Evolutionary conservation across 1,140 invertebrate genomes (phyloP).

Genomic region (Sitodiplosis mosellana): DNA sequence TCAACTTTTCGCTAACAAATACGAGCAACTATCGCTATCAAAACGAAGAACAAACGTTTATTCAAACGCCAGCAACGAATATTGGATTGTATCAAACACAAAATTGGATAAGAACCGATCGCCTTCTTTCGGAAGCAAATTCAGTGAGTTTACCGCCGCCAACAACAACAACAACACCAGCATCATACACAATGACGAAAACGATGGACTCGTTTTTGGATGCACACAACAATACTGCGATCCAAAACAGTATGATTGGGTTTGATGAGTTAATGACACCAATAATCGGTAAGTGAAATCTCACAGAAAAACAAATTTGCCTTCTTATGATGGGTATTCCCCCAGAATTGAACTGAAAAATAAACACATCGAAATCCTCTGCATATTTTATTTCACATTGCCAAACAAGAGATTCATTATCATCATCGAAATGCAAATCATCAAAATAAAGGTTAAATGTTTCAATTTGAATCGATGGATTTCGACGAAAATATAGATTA

Average conservation of each 20-base stretch:
- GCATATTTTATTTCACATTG: neutral
- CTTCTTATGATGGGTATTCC: neutral
- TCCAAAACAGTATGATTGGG: neutral
- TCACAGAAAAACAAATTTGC: neutral
- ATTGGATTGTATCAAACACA: neutral
- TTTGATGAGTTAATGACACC: neutral
- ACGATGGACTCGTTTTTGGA: neutral
- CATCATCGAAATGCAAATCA: neutral
- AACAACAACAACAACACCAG: neutral
- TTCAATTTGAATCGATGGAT: neutral
- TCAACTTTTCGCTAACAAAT: neutral
- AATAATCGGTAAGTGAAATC: neutral
- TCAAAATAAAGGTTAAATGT: neutral
- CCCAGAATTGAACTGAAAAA: neutral
- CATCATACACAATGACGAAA: neutral
- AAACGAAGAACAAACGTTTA: neutral
- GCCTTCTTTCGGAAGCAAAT: neutral
- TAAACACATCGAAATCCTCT: neutral
- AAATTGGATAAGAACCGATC: neutral
- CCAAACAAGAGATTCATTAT: neutral
- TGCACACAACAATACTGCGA: neutral
- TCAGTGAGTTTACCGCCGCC: neutral
- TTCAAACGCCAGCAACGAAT: neutral
- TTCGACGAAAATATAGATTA: neutral
- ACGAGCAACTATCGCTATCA: neutral